Base-by-base conservation (phyloP, 2,113 vertebrate genomes). In the Ictalurus furcatus region DNA sequence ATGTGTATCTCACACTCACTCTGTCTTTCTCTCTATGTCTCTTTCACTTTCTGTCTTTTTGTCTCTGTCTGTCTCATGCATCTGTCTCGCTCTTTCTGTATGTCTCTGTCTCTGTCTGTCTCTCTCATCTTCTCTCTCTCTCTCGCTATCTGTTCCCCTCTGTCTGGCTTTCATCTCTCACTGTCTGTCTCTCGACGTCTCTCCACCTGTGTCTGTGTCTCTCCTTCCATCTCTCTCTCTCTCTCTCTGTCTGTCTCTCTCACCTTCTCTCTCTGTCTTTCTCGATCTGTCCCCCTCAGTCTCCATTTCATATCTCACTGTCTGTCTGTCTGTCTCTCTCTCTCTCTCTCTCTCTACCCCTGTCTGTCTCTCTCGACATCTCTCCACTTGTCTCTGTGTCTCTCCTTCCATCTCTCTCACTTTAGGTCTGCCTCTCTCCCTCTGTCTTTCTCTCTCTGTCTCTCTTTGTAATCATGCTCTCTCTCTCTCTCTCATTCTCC, bases 321-420 rank as follows among this genome's bases (percentile, higher is more conserved):
- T 44, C 5, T 44, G 44, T 48, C 71, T 40, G 1, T 37, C 34
- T 73, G 1, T 73, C 30, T 34, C 30, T 37, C 69, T 48, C 44
- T 48, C 44, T 48, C 40, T 44, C 40, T 44, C 4, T 44, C 40
- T 44, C 4, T 44, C 40, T 6, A 17, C 6, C 28, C 30, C 65
- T n/a, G 6, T 40, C 69, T 73, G 71, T 73, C 71, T 37, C 34
- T 5, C 21, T 48, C 23, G 1, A 5, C n/a, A 1, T 40, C 71
- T 74, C 16, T 48, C 63, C 23, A 25, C 40, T 78, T 84, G 90
- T 89, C 96, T 95, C 94, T 94, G 93, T 96, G 93, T 96, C 96
- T 95, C 94, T 94, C 30, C 19, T 6, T 71, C 67, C 7, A 6
- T 34, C 14, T 74, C 17, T 74, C 34, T 40, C 2, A 13, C 34